phyloP scores from a whole-genome alignment of 2,113 vertebrate genomes.

The Oncorhynchus tshawytscha region DNA sequence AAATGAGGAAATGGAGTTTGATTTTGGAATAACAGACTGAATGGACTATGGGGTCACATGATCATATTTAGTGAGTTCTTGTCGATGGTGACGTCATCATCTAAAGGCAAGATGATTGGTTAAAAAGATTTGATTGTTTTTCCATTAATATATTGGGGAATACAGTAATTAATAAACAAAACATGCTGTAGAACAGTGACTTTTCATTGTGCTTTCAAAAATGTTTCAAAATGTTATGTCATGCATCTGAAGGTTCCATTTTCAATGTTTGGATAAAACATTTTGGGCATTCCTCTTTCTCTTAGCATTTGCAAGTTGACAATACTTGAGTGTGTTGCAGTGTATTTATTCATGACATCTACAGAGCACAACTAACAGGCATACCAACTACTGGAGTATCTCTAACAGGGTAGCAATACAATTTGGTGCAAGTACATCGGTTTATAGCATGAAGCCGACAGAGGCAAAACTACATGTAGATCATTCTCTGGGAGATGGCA shows the following conservation, averaged over 20 bases:
- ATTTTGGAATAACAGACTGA: slow-evolving; percentile 40
- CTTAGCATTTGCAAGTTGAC: slow-evolving; percentile 98
- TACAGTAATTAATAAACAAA: slow-evolving; percentile 39
- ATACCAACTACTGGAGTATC: slow-evolving; percentile 81
- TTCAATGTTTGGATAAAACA: slow-evolving; percentile 72
- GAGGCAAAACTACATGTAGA: slow-evolving; percentile 76
- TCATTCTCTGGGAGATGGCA: slow-evolving; percentile 82
- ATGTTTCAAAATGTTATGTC: slow-evolving; percentile 68
- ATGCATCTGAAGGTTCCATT: slow-evolving; percentile 67
- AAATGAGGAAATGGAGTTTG: slow-evolving; percentile 39
- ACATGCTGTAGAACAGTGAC: slow-evolving; percentile 75
- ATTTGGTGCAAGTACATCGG: slow-evolving; percentile 86
- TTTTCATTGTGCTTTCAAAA: slow-evolving; percentile 72
- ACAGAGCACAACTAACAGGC: slow-evolving; percentile 86
- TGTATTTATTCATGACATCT: slow-evolving; percentile 77
- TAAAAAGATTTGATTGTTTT: slow-evolving; percentile 31
- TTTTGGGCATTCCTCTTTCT: slow-evolving; percentile 73
- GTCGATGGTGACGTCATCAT: slow-evolving; percentile 32
- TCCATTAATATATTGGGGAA: slow-evolving; percentile 40
- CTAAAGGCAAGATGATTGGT: slow-evolving; percentile 24
- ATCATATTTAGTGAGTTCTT: slow-evolving; percentile 29
- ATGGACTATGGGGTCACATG: slow-evolving; percentile 24
- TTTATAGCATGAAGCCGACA: slow-evolving; percentile 87
- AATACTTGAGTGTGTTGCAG: slow-evolving; percentile 83
- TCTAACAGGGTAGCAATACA: slow-evolving; percentile 88